Evolutionary conservation across 2,113 vertebrate genomes (phyloP).

Genomic region (Chaetodon auriga): DNA sequence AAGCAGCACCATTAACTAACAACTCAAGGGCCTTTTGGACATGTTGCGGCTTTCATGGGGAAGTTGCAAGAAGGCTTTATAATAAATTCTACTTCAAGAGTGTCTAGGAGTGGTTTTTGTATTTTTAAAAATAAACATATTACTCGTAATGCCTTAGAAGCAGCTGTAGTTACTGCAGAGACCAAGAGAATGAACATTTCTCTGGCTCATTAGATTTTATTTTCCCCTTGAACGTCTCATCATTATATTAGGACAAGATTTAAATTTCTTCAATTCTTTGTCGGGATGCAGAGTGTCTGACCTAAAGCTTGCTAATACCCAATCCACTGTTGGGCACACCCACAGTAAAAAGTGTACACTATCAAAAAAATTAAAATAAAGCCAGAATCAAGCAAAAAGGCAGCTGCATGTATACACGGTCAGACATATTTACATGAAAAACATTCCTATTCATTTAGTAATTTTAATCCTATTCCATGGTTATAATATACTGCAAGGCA

Average conservation of each 20-base stretch:
- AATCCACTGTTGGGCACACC: background rate
- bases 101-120: background rate
- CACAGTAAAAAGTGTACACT: too few species aligned
- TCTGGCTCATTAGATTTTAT: constrained; percentile 23
- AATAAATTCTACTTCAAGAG: constrained; percentile 12
- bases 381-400: background rate
- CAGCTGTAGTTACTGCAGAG: background rate
- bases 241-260: background rate
- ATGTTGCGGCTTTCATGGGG: constrained; percentile 15
- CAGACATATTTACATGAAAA: background rate
- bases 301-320: background rate
- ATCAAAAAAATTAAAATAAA: background rate
- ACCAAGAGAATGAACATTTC: background rate
- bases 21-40: constrained; percentile 9
- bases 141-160: constrained; percentile 6
- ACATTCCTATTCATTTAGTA: background rate
- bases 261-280: background rate
- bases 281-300: background rate
- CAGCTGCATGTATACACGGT: background rate
- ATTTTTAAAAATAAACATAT: background rate
- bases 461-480: background rate
- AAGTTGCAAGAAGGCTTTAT: constrained; percentile 12
- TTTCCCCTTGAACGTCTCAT: background rate
- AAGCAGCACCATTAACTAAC: constrained; percentile 20
- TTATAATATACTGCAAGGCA: background rate